Evolutionary conservation across 2,113 vertebrate genomes (phyloP).

Genomic region (Myotis brandtii): DNA sequence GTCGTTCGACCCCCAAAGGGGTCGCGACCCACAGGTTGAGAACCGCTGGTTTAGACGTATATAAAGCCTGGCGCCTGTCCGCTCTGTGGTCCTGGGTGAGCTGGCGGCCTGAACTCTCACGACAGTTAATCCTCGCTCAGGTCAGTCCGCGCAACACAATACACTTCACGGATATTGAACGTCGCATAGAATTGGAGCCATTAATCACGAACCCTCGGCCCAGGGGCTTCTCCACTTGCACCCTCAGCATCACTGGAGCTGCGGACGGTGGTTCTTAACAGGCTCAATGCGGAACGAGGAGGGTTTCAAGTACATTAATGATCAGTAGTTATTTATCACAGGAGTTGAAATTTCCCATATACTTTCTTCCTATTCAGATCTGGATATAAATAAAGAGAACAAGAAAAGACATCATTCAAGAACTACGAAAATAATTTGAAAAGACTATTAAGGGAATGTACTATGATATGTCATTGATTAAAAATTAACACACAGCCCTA

Average conservation of each 20-base stretch:
- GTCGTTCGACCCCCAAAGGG: too few species aligned
- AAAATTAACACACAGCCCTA: background rate
- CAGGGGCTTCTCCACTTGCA: background rate
- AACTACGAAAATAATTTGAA: background rate
- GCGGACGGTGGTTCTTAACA: background rate
- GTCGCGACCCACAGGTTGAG: too few species aligned
- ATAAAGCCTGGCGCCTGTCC: background rate
- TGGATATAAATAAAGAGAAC: background rate
- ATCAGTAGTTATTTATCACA: background rate
- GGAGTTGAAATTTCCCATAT: background rate
- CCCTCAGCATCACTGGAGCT: background rate
- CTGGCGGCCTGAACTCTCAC: background rate
- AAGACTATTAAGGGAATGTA: background rate
- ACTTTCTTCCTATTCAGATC: background rate
- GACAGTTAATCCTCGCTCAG: background rate
- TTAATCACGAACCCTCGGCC: background rate
- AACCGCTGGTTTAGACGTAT: background rate
- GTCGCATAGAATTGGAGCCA: background rate
- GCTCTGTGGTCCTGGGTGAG: background rate
- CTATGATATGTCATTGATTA: background rate
- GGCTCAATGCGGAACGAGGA: background rate
- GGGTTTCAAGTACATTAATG: background rate
- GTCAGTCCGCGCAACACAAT: background rate
- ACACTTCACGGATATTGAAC: background rate
- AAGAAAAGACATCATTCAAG: background rate